Evolutionary conservation across 1,140 invertebrate species (phyloP), one percentile per base, ranked within the genome.

Genomic region (Trissolcus basalis): DNA sequence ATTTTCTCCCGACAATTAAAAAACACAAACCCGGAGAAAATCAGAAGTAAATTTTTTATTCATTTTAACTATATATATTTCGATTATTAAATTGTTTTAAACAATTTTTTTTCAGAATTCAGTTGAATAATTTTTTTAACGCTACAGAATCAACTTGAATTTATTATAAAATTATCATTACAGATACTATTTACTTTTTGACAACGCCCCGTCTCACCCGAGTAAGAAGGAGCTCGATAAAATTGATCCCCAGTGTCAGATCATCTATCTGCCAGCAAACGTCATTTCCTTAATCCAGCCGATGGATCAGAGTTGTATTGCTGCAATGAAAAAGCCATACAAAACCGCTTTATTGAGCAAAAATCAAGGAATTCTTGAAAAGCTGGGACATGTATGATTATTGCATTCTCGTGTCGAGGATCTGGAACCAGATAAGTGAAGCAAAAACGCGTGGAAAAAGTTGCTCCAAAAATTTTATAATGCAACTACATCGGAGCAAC

Each of bases 191-290:
- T 44, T 73, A 1, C 41, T 73, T 1, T 55, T 67, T 39, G 70
- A 73, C 47, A 73, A 65, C n/a, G 61, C 82, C 58, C 82, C 81
- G 47, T 81, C 68, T 56, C 85, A 85, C 81, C 80, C 85, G 19
- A 71, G 78, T 48, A 80, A 78, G 75, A 78, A 83, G 81, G 80
- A 84, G 79, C 70, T 87, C 16, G 83, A 78, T 80, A 80, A 78
- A 55, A 77, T 81, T 15, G 81, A 86, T 81, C 79, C 79, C 73
- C 80, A 71, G 51, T 85, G 85, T 78, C 81, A 77, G 71, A 80
- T 81, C 49, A 83, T 85, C 74, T 87, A 83, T 81, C 59, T 88
- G 63, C 83, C 86, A 55, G 81, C 83, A 68, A 88, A 88, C 55
- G 80, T 81, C 50, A 86, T 83, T 54, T 64, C 86, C 50, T 61